These are phyloP conservation scores for Clepsis dumicolana DNA, from an alignment of 2,888 invertebrate genomes.

Conservation along the genomic window DNA sequence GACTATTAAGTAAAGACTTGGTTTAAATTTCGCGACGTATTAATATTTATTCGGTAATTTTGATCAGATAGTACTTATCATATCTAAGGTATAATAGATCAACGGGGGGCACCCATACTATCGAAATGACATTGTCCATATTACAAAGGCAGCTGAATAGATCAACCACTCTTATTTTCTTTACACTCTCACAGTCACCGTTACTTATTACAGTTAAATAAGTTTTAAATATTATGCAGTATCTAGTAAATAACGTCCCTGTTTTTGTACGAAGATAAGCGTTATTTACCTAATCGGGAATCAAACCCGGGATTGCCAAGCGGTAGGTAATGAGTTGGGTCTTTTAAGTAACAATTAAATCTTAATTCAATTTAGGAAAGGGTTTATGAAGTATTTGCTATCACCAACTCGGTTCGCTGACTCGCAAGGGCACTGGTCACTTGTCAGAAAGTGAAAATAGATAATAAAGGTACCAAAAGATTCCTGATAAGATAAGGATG, in stretches of 20 bases:
- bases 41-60: too few species aligned
- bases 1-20: too few species aligned
- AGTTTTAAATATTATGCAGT: too few species aligned
- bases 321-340: not conserved
- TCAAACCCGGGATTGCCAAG: not conserved
- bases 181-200: too few species aligned
- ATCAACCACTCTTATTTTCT: too few species aligned
- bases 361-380: constrained; percentile 17
- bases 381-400: constrained; percentile 36
- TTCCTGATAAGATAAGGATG: constrained; percentile 68
- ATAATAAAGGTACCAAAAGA: constrained; percentile 47
- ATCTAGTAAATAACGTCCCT: not conserved
- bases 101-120: too few species aligned
- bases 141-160: too few species aligned
- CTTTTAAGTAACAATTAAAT: not conserved
- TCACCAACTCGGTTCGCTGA: constrained; percentile 6
- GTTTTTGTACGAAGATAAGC: not conserved
- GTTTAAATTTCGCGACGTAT: too few species aligned
- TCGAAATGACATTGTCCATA: too few species aligned
- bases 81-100: too few species aligned
- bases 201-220: too few species aligned
- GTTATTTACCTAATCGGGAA: not conserved
- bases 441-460: constrained; percentile 44
- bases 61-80: too few species aligned
- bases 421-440: constrained; percentile 37